A percentile compares a stretch with the other conserved stretches of the same genome.
Evolutionary conservation across 35 echinoderm and acorn worm species (phyloP).

Genomic region (Hemicentrotus pulcherrimus): DNA sequence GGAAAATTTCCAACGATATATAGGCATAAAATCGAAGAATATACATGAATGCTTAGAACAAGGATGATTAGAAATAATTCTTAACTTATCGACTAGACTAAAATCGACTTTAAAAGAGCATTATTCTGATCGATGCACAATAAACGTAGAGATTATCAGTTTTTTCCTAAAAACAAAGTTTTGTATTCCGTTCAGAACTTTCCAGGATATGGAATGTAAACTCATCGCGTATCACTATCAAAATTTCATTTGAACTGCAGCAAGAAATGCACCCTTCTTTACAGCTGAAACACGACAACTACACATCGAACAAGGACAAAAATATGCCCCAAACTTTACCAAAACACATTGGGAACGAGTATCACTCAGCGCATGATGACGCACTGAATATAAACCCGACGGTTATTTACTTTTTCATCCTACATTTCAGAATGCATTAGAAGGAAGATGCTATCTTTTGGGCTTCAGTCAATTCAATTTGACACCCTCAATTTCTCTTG

Average conservation of each 20-base stretch:
- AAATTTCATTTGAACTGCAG: background rate
- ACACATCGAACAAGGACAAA: background rate
- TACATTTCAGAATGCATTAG: conserved; percentile 30
- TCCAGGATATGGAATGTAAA: background rate
- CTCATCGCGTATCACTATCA: background rate
- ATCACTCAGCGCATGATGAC: conserved; percentile 17
- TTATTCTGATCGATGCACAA: background rate
- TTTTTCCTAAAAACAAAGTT: background rate
- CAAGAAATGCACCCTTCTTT: background rate
- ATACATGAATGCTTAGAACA: too few species aligned
- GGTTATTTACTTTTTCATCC: background rate
- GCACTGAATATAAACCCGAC: background rate
- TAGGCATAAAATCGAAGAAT: too few species aligned
- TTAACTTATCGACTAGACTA: too few species aligned
- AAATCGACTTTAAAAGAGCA: too few species aligned
- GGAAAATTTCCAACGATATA: too few species aligned
- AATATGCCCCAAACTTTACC: background rate
- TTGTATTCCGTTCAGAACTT: background rate
- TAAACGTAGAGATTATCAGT: background rate
- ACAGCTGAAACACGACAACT: background rate
- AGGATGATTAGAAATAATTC: too few species aligned
- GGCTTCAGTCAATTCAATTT: conserved; percentile 13
- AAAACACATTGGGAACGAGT: background rate
- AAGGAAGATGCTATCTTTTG: conserved; percentile 12
- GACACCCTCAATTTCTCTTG: conserved; percentile 32